These are phyloP conservation scores for Hydrolagus colliei DNA, from an alignment of 2,797 vertebrate species.

Conservation along the genomic window DNA sequence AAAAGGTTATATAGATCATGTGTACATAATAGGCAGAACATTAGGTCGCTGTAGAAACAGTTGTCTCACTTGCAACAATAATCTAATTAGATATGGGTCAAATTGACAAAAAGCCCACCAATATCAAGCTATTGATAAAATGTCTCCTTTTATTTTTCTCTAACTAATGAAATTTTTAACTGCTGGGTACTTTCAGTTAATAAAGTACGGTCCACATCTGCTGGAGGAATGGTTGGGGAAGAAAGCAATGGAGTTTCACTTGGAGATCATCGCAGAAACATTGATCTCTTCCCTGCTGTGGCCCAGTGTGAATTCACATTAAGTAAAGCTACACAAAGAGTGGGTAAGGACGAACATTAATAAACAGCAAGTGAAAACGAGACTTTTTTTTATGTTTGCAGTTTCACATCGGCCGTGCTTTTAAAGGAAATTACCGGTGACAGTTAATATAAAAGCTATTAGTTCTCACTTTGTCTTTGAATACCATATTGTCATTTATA, in stretches of 20 bases:
- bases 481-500: constrained; percentile 4
- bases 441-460: constrained; percentile 31
- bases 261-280: constrained; percentile 63
- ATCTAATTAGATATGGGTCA: constrained; percentile 76
- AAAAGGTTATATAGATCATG: constrained; percentile 79
- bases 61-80: constrained; percentile 79
- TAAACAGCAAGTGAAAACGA: constrained; percentile 50
- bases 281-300: constrained; percentile 59
- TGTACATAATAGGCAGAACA: constrained; percentile 70
- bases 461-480: constrained; percentile 18
- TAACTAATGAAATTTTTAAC: constrained; percentile 78
- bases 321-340: constrained; percentile 64
- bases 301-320: constrained; percentile 60
- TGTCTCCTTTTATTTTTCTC: constrained; percentile 61
- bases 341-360: constrained; percentile 59
- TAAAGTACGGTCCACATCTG: constrained; percentile 75
- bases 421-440: constrained; percentile 28
- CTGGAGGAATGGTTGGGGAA: constrained; percentile 59
- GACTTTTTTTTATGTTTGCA: constrained; percentile 21
- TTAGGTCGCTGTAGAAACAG: constrained; percentile 54
- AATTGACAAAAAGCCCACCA: constrained; percentile 65
- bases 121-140: constrained; percentile 65
- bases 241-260: constrained; percentile 61
- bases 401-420: constrained; percentile 21
- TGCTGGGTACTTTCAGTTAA: constrained; percentile 68